Base-by-base conservation (phyloP, 2,113 vertebrate genomes). In the Forbesichthys agassizii region DNA sequence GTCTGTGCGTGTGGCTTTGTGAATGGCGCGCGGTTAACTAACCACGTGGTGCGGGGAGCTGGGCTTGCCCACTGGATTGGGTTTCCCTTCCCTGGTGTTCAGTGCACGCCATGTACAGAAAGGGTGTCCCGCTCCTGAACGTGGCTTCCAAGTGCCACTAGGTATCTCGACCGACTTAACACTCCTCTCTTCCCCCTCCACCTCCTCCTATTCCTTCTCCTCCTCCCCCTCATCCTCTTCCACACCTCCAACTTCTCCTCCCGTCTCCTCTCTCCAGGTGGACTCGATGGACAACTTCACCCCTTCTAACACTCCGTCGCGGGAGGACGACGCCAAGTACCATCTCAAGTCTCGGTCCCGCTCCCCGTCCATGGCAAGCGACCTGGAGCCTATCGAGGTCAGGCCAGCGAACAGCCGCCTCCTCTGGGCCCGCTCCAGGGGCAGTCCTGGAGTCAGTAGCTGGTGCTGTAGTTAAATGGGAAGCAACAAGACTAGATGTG, bases 221-320 rank as follows among this genome's bases (percentile, higher is more conserved):
- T 52, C 55, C 27, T 68, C n/a, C 14, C 3, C 61, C 49, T 11
- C 5, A 2, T n/a, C 72, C 54, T 55, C 12, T 53, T 11, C n/a
- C 64, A 20, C 20, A 20, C 20, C 20, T 20, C n/a, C 48, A 27
- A 27, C 57, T 0, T 20, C 48, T 18, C 47, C 1, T 16, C 42
- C 67, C 49, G 4, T 33, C 14, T 12, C 18, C 4, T 11, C 36
- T 59, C 56, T 78, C 73, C 89, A 97, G 96, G 93, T 95, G 89
- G 94, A 98, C 88, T 96, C 96, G 0, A 89, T 94, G 86, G 96
- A 97, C 85, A 96, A 92, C 88, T 96, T 95, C 84, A 96, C 94
- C 1, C 89, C 94, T 61, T 96, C 95, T 87, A 96, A 96, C 91
- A 95, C 95, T 20, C 92, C 93, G 9, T 95, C 95, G 48, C 81